Percentiles rank a stretch among this genome's conserved stretches.
Evolutionary conservation across 2,797 vertebrate species (phyloP).

Genomic region (Neopelma chrysocephalum): DNA sequence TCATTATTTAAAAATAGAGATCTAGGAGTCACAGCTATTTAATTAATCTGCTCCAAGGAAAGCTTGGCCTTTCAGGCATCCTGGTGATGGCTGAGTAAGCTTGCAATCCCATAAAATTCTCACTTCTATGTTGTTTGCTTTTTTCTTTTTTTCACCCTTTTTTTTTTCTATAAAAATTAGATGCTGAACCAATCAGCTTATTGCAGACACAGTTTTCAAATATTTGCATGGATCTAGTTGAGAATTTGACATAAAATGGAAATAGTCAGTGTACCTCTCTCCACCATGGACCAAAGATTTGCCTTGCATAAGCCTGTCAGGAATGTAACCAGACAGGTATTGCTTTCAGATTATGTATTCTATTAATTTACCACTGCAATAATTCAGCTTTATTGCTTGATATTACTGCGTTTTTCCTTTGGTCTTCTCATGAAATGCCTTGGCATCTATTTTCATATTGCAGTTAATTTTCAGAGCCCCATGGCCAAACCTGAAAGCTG

Average conservation of each 20-base stretch:
- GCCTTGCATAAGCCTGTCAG: not conserved
- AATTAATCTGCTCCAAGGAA: slow-evolving; percentile 72
- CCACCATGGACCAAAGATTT: not conserved
- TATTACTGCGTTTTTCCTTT: not conserved
- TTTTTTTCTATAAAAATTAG: not conserved
- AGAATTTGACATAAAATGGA: not conserved
- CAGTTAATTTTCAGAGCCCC: not conserved
- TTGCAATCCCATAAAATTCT: slow-evolving; percentile 1
- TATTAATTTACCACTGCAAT: not conserved
- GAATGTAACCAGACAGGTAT: not conserved
- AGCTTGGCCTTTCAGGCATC: slow-evolving; percentile 63
- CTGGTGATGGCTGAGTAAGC: slow-evolving; percentile 17
- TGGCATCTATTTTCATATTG: not conserved
- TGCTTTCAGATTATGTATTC: not conserved
- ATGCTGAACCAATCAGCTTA: not conserved
- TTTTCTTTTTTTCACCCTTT: not conserved
- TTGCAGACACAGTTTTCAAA: not conserved
- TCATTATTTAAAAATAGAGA: slow-evolving; percentile 75
- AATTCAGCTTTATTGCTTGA: not conserved
- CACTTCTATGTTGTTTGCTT: not conserved
- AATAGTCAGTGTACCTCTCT: not conserved
- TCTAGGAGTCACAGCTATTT: slow-evolving; percentile 72
- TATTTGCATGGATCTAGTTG: not conserved
- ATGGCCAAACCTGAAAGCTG: not conserved
- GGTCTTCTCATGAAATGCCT: not conserved